Evolutionary conservation across 1,140 invertebrate species (phyloP).

Genomic region (Steinernema khuongi): DNA sequence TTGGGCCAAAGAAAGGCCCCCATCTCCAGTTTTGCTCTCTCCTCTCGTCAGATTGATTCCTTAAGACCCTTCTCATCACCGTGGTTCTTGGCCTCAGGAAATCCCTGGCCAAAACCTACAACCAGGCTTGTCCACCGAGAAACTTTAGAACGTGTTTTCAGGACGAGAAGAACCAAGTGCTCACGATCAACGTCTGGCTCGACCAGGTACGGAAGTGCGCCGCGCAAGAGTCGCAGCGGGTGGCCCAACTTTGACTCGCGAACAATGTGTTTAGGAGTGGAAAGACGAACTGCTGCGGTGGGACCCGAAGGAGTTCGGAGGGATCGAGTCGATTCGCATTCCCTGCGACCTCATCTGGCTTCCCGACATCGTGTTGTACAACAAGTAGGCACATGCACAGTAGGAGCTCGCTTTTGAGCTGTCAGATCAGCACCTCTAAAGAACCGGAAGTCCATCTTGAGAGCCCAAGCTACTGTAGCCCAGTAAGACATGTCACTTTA

Average conservation of each 20-base stretch:
- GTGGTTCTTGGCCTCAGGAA: too few species aligned
- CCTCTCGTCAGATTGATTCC: neutral
- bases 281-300: constrained; percentile 83
- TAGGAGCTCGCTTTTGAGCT: constrained; percentile 11
- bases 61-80: neutral
- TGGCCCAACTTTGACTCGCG: constrained; percentile 59
- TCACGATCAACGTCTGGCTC: constrained; percentile 66
- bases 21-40: constrained; percentile 11
- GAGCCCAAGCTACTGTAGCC: neutral
- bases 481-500: constrained; percentile 47
- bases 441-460: neutral
- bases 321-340: constrained; percentile 82
- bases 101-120: too few species aligned
- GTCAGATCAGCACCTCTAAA: neutral
- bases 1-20: neutral
- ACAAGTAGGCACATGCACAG: constrained; percentile 38
- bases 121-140: too few species aligned
- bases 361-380: constrained; percentile 48
- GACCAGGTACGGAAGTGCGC: constrained; percentile 62
- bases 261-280: constrained; percentile 65
- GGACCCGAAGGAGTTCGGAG: constrained; percentile 86
- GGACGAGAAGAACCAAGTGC: constrained; percentile 67
- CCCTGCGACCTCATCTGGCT: constrained; percentile 62
- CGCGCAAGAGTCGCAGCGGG: neutral
- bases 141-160: too few species aligned